Conservation (phyloP, 1,140 invertebrate species). For the Manduca sexta region DNA sequence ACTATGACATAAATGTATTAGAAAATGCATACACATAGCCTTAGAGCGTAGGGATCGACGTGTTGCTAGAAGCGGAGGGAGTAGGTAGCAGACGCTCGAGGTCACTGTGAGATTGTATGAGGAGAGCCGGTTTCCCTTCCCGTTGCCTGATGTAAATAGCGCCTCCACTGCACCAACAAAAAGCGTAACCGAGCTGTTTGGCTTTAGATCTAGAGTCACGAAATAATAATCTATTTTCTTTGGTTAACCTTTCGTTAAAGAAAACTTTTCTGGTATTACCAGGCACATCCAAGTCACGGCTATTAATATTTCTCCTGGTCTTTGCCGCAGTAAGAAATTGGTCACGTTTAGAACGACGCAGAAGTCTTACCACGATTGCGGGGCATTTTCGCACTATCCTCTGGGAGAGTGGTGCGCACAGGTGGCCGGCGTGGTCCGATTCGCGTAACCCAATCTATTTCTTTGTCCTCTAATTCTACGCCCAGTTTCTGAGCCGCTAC, state of each 20-base stretch:
- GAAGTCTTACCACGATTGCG: constrained; percentile 3
- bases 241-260: constrained; percentile 8
- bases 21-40: too few relatives aligned
- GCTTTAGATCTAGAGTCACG: constrained; percentile 1
- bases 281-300: background rate
- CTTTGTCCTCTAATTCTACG: too few relatives aligned
- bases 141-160: constrained; percentile 1
- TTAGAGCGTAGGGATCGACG: too few relatives aligned
- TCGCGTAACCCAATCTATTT: too few relatives aligned
- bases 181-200: background rate
- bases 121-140: background rate
- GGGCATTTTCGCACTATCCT: too few relatives aligned
- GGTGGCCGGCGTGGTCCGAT: too few relatives aligned
- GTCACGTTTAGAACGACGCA: constrained; percentile 3
- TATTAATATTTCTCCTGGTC: constrained; percentile 1
- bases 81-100: too few relatives aligned
- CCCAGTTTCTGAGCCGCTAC: too few relatives aligned
- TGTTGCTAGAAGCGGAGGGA: too few relatives aligned
- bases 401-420: too few relatives aligned
- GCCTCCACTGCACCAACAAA: constrained; percentile 1
- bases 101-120: background rate
- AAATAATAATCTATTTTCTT: constrained; percentile 8
- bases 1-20: too few relatives aligned
- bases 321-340: constrained; percentile 5
- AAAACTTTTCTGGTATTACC: constrained; percentile 1